These are phyloP conservation scores for Pedetes capensis DNA, from an alignment of 2,113 vertebrate genomes.

Conservation along the genomic window DNA sequence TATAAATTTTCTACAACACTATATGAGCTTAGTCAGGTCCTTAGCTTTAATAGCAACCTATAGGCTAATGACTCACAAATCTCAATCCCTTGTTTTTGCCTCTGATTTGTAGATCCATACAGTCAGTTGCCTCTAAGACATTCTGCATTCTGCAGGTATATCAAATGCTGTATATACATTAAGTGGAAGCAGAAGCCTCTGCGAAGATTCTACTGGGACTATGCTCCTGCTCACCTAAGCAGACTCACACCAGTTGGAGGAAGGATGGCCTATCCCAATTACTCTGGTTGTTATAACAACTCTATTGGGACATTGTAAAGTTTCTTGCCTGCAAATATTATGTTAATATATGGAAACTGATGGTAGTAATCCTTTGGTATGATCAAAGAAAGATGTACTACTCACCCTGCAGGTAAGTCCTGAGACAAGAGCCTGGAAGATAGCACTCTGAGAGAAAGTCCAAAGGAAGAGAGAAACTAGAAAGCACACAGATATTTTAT, in stretches of 20 bases:
- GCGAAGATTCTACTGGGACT: not conserved
- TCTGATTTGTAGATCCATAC: not conserved
- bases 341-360: not conserved
- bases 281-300: not conserved
- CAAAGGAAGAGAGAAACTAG: not conserved
- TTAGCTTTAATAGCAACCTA: not conserved
- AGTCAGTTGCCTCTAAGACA: not conserved
- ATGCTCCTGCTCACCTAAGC: not conserved
- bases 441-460: not conserved
- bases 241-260: not conserved
- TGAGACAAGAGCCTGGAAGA: not conserved
- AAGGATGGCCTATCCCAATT: not conserved
- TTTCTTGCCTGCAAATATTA: not conserved
- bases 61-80: not conserved
- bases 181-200: not conserved
- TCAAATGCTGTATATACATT: not conserved
- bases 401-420: not conserved
- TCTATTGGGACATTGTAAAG: not conserved
- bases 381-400: not conserved
- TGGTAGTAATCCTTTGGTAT: not conserved
- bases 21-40: no score
- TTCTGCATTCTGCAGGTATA: not conserved
- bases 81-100: not conserved
- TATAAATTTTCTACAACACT: no score
- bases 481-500: not conserved